phyloP scores from a whole-genome alignment of 2,113 vertebrate species.

The Orientallactaga bullata region DNA sequence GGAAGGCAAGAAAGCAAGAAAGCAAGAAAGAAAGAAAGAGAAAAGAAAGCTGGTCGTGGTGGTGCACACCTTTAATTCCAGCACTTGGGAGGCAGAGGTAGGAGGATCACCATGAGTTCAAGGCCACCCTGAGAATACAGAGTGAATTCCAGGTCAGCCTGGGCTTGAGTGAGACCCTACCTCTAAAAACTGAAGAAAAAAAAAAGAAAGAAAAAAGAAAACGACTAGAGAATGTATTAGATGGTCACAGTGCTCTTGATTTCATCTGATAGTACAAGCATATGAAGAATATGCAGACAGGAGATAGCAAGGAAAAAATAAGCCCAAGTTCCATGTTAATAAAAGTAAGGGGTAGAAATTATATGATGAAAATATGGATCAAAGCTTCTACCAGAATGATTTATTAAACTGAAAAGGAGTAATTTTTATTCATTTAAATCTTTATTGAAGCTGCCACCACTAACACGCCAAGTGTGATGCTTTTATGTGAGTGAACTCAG shows the following conservation, averaged over 20 bases:
- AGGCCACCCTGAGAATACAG: no score
- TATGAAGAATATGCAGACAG: background rate
- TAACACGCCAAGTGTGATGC: background rate
- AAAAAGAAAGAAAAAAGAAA: no score
- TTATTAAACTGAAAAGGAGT: background rate
- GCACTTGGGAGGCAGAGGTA: no score
- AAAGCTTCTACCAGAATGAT: background rate
- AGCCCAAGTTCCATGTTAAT: background rate
- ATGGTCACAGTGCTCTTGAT: background rate
- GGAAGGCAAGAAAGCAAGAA: no score
- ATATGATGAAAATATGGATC: background rate
- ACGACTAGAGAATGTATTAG: accelerated
- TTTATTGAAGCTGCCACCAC: background rate
- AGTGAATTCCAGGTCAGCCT: no score
- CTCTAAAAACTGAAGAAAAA: no score
- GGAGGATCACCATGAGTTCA: no score
- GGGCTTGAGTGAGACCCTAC: no score
- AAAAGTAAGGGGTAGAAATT: background rate
- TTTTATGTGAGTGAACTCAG: background rate
- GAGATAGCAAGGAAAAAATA: background rate
- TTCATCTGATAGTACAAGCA: background rate
- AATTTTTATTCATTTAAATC: background rate
- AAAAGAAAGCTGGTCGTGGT: no score
- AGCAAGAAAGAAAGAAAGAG: no score
- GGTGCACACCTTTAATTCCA: no score